Evolutionary conservation across 2,113 vertebrate species (phyloP), one percentile per base, ranked within the genome.

Genomic region (Istiophorus platypterus): DNA sequence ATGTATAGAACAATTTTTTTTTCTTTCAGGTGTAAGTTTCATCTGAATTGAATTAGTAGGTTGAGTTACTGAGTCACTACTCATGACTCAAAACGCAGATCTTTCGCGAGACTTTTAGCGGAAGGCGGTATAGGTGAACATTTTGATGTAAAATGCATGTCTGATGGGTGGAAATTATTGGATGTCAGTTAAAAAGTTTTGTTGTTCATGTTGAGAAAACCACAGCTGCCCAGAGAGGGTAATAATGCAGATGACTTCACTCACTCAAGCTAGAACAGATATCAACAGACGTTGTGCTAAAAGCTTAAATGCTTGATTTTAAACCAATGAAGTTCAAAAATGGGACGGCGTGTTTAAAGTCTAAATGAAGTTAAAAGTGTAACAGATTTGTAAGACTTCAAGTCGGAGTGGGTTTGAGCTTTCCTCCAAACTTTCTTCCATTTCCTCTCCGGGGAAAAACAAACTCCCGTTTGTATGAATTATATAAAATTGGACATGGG

Each of bases 1-100:
- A 37, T 47, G 20, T 49, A 8, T 4, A 49, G 22, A 57, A 29
- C 15, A 26, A 47, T 65, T 64, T 70, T 56, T 65, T 64, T 70
- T 79, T 20, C 11, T 11, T 76, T 58, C 49, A 63, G 41, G 57
- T 87, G 49, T 63, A 41, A 24, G 47, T 64, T 42, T 17, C 63
- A 51, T 73, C 56, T 15, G 63, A 42, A 51, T 74, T 62, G 13
- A 83, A 67, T 54, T 45, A 61, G 14, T 0, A 54, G 24, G n/a
- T n/a, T n/a, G n/a, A n/a, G n/a, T n/a, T n/a, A 12, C 52, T 1
- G 66, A 78, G 42, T 52, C 51, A 52, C 39, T 7, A 54, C 24
- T 54, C 61, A 54, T 6, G 54, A n/a, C 57, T 69, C 65, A n/a
- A 17, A 8, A 52, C 24, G 9, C 42, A 57, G 37, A 56, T 39